Conservation (phyloP, 2,888 invertebrate species). For the Ornithoptera alexandrae region DNA sequence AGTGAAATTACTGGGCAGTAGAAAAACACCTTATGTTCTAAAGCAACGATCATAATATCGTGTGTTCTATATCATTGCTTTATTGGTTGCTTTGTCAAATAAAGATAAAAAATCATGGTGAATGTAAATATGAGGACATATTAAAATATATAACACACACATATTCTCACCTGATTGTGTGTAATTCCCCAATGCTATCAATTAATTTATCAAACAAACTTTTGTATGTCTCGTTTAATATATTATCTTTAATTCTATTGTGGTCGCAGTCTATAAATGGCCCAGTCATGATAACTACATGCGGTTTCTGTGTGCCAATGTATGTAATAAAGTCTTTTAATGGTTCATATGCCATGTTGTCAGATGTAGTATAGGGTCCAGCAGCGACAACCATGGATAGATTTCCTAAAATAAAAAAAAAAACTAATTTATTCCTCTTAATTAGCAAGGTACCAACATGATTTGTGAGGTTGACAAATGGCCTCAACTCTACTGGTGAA, state of each 20-base stretch:
- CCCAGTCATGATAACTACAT: conserved; percentile 90
- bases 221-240: conserved; percentile 84
- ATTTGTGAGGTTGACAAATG: too few species aligned
- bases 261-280: conserved; percentile 90
- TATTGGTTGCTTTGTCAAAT: too few species aligned
- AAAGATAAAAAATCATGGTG: too few species aligned
- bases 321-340: conserved; percentile 87
- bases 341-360: conserved; percentile 89
- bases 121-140: too few species aligned
- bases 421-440: too few species aligned
- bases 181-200: conserved; percentile 81
- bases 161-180: conserved; percentile 72
- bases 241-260: conserved; percentile 80
- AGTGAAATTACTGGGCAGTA: too few species aligned
- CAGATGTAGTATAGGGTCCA: conserved; percentile 90
- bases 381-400: conserved; percentile 86
- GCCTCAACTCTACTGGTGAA: too few species aligned
- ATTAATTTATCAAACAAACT: conserved; percentile 87
- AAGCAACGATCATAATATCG: too few species aligned
- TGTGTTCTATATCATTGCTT: too few species aligned
- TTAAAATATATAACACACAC: too few species aligned
- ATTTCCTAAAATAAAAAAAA: conserved; percentile 57
- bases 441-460: too few species aligned
- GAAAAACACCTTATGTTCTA: too few species aligned
- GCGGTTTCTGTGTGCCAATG: conserved; percentile 84